A percentile compares a stretch with the other conserved stretches of the same genome.
Evolutionary conservation across 2,113 vertebrate species (phyloP).

Genomic region (Platysteira castanea): DNA sequence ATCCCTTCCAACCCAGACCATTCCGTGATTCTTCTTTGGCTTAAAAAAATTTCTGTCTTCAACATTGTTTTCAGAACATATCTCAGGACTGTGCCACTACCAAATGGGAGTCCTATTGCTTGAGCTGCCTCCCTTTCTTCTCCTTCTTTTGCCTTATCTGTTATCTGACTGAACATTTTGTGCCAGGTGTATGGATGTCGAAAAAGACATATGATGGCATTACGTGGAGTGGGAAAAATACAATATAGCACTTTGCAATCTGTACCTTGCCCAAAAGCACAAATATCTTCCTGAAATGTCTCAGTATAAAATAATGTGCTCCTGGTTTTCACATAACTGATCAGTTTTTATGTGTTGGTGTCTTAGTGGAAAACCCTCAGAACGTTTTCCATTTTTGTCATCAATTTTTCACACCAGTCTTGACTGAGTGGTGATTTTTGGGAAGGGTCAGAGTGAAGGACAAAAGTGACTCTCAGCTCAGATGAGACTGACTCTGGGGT

Average conservation of each 20-base stretch:
- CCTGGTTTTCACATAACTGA: neutral
- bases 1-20: neutral
- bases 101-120: neutral
- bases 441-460: neutral
- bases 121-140: neutral
- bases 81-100: neutral
- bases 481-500: neutral
- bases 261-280: neutral
- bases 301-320: neutral
- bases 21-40: neutral
- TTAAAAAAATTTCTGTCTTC: neutral
- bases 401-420: neutral
- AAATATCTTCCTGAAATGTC: neutral
- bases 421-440: neutral
- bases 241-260: neutral
- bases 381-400: neutral
- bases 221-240: neutral
- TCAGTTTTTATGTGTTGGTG: neutral
- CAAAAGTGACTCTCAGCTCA: neutral
- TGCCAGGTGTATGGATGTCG: neutral
- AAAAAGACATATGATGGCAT: neutral
- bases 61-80: neutral
- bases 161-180: neutral
- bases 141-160: neutral
- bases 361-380: neutral